Base-by-base conservation (phyloP, 1,140 invertebrate species). In the Lordiphosa collinella region DNA sequence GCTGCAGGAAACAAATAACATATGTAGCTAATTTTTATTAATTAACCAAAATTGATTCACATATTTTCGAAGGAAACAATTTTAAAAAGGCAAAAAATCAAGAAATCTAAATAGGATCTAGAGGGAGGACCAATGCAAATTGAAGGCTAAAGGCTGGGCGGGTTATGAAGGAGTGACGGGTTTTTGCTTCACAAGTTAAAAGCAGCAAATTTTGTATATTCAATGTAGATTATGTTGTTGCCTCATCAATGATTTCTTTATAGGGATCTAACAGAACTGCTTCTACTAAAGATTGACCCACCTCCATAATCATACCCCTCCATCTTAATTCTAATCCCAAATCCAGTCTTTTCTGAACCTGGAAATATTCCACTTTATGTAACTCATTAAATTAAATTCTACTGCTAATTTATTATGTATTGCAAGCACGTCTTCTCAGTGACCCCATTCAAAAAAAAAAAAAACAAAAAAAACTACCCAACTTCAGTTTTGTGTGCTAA, bases 11-110 rank as follows among this genome's bases (percentile, higher is more conserved):
- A 48, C 50, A 25, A 40, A 32, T 18, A 71, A 80, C 76, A 80
- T 55, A 76, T 80, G 76, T 73, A 76, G 67, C 76, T 82, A 82
- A 80, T 80, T 80, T 80, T 82, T 71, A 80, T 76, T 71, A 80
- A 80, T 82, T 82, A 82, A 71, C 54, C 13, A 71, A 80, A 80
- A 75, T 82, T 75, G 66, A 55, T 71, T 53, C 71, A 79, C 73
- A 64, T 67, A 25, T 36, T 46, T 38, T 38, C 48, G 22, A 29
- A 13, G 18, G 29, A 44, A 29, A 44, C 16, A 43, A 25, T 43
- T 43, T 12, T 22, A n/a, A 25, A 40, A 38, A 8, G 3, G 8
- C 6, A 37, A 5, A 37, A 13, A 37, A 37, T 37, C 12, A 14
- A 25, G 5, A 41, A 41, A 25, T 25, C 11, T 22, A n/a, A 22